Conservation (phyloP, 2,797 vertebrate genomes). For the Cichlasoma orientale region DNA sequence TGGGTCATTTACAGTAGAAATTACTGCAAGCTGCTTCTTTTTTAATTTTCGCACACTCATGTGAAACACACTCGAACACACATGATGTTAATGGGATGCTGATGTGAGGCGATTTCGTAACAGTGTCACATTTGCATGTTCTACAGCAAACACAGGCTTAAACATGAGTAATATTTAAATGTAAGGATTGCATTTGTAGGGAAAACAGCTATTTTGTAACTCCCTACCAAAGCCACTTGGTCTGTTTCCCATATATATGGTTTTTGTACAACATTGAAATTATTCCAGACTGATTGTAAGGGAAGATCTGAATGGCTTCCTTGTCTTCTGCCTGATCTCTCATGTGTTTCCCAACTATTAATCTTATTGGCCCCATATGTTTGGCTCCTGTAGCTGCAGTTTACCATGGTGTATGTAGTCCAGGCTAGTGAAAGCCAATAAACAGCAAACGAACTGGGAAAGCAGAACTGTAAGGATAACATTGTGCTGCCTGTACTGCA, state of each 20-base stretch:
- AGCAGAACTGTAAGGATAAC: slow-evolving; percentile 25
- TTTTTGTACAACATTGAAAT: slow-evolving; percentile 26
- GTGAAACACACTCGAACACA: neutral
- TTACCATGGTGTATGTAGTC: slow-evolving; percentile 44
- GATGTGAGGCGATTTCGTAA: neutral
- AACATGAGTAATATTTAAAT: neutral
- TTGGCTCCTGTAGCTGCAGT: slow-evolving; percentile 55
- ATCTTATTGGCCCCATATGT: slow-evolving; percentile 63
- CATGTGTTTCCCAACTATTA: slow-evolving; percentile 54
- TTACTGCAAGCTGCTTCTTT: neutral
- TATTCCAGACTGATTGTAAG: slow-evolving; percentile 39
- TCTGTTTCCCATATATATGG: slow-evolving; percentile 17
- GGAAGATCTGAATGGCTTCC: slow-evolving; percentile 57
- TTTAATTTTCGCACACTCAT: neutral
- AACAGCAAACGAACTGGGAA: slow-evolving; percentile 43
- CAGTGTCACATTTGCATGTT: neutral
- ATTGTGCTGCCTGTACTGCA: slow-evolving; percentile 18
- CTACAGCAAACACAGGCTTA: neutral
- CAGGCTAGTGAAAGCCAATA: slow-evolving; percentile 44
- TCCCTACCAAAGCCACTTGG: slow-evolving; percentile 1
- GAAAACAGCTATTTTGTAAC: neutral
- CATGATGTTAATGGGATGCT: neutral
- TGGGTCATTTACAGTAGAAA: neutral
- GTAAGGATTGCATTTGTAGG: neutral
- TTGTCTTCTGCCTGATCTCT: slow-evolving; percentile 62